Evolutionary conservation across 2,797 vertebrate species (phyloP).

Genomic region (Gallinago nigripennis): DNA sequence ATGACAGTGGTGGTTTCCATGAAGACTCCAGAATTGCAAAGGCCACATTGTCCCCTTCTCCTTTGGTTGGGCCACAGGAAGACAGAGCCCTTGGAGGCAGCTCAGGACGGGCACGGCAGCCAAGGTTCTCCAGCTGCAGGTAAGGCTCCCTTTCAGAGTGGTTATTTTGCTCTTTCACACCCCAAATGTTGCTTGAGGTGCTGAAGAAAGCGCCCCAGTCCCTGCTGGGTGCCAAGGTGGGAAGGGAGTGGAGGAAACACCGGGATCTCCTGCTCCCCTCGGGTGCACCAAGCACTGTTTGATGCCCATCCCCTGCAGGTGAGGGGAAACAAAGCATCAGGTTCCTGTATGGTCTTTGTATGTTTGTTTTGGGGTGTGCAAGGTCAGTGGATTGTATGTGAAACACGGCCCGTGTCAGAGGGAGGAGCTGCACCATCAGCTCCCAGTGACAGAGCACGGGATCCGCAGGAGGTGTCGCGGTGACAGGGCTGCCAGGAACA

Average conservation of each 20-base stretch:
- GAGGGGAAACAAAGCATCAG: background rate
- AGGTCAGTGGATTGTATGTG: background rate
- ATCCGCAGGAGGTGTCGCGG: background rate
- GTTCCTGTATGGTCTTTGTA: accelerated
- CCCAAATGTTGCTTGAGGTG: too few species aligned
- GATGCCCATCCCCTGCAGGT: background rate
- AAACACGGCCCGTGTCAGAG: accelerated
- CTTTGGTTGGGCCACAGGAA: accelerated
- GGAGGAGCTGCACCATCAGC: background rate
- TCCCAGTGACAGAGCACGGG: background rate
- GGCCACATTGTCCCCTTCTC: accelerated
- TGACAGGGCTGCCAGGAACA: background rate
- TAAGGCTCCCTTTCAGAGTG: background rate
- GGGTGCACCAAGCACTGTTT: background rate
- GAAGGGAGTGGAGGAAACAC: background rate
- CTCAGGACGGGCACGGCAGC: background rate
- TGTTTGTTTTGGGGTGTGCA: background rate
- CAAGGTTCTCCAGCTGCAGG: background rate
- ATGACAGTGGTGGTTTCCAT: accelerated
- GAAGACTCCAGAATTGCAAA: accelerated
- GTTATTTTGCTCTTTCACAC: accelerated
- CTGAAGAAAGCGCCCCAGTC: accelerated
- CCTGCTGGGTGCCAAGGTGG: too few species aligned
- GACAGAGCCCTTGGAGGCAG: background rate
- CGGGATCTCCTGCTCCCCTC: background rate